phyloP scores from a whole-genome alignment of 2,888 invertebrate species.

The Tipula helvola region DNA sequence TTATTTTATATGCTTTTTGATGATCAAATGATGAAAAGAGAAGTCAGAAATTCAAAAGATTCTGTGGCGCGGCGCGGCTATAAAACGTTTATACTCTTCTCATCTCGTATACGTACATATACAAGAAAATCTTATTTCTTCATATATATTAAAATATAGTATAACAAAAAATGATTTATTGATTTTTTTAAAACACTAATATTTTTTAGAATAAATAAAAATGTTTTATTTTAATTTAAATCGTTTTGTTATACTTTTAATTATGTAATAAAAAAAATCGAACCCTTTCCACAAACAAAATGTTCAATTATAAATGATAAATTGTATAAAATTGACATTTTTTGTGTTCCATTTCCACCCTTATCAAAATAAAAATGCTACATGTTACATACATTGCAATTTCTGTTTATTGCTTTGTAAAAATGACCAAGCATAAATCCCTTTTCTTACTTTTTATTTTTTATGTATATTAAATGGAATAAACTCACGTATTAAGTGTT shows the following conservation, averaged over 20 bases:
- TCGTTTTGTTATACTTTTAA: neutral
- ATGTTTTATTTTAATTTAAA: neutral
- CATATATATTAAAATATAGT: neutral
- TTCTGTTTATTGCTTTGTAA: neutral
- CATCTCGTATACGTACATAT: neutral
- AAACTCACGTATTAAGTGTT: neutral
- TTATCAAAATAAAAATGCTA: neutral
- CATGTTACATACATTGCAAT: neutral
- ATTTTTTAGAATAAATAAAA: neutral
- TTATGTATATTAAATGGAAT: neutral
- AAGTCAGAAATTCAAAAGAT: neutral
- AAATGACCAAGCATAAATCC: neutral
- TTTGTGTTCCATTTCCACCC: neutral
- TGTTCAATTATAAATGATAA: neutral
- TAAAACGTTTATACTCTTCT: neutral
- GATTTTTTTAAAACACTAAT: neutral
- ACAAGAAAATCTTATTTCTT: neutral
- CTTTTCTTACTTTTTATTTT: neutral
- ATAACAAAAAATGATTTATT: conserved; percentile 6
- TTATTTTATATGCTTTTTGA: conserved; percentile 5
- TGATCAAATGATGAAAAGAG: conserved; percentile 7
- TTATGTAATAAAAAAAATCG: neutral
- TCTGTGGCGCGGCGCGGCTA: conserved; percentile 4
- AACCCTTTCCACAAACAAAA: neutral
- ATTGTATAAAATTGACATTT: neutral